Evolutionary conservation across 2,797 vertebrate genomes (phyloP).

Genomic region (Scleropages formosus): DNA sequence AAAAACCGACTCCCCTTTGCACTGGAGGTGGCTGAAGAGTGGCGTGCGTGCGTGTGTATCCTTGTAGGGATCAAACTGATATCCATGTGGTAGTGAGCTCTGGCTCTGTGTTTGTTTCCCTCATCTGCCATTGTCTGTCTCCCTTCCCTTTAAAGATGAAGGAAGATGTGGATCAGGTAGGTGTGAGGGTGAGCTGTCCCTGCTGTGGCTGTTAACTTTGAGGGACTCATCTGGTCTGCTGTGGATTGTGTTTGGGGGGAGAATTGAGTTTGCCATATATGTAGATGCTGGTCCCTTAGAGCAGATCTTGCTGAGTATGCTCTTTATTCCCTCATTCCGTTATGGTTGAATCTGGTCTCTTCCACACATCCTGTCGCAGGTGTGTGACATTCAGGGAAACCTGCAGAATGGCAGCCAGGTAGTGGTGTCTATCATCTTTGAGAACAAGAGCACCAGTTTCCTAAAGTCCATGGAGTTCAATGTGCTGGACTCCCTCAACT

Average conservation of each 20-base stretch:
- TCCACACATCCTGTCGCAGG: slow-evolving; percentile 58
- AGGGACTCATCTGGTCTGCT: slow-evolving; percentile 1
- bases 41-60: no score
- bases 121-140: slow-evolving; percentile 21
- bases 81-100: not conserved
- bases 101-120: slow-evolving; percentile 21
- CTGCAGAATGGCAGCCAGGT: slow-evolving; percentile 93
- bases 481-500: slow-evolving; percentile 94
- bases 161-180: slow-evolving; percentile 74
- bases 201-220: no score
- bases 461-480: slow-evolving; percentile 98
- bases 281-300: no score
- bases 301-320: no score
- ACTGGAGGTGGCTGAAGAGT: not conserved
- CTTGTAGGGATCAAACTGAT: no score
- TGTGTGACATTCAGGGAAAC: slow-evolving; percentile 90
- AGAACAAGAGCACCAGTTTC: slow-evolving; percentile 87
- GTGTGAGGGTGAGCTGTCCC: no score
- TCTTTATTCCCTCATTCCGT: not conserved
- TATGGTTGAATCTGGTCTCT: not conserved
- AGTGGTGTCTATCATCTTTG: slow-evolving; percentile 91
- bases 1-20: no score
- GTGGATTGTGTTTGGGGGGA: not conserved
- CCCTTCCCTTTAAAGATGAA: slow-evolving; percentile 68
- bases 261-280: not conserved